These are phyloP conservation scores for Leptinotarsa juncta DNA, from an alignment of 2,888 invertebrate species.

Conservation along the genomic window DNA sequence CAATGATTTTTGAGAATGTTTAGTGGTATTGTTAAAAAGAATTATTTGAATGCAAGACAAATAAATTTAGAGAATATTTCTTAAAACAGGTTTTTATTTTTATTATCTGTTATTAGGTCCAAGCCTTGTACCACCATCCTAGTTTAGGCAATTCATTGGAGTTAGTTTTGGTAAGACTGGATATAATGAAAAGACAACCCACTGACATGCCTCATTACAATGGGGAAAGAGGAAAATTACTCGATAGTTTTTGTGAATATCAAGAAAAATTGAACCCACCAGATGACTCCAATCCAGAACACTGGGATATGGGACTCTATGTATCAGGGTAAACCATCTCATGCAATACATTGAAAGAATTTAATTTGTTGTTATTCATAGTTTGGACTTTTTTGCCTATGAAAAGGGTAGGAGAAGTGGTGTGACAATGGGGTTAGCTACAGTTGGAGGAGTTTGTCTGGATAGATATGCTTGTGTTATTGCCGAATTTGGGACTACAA, in stretches of 20 bases:
- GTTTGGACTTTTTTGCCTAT: slow-evolving; percentile 79
- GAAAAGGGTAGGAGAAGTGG: slow-evolving; percentile 78
- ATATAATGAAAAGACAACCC: slow-evolving; percentile 77
- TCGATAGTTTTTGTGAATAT: slow-evolving; percentile 83
- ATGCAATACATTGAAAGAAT: background rate
- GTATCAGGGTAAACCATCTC: slow-evolving; percentile 73
- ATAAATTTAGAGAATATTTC: no score
- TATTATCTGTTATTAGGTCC: slow-evolving; percentile 68
- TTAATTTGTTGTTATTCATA: slow-evolving; percentile 55
- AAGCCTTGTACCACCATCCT: slow-evolving; percentile 83
- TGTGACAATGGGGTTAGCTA: slow-evolving; percentile 85
- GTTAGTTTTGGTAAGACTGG: slow-evolving; percentile 76
- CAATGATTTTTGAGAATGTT: no score
- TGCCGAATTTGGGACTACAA: slow-evolving; percentile 80
- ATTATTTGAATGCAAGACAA: no score
- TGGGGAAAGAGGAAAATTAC: slow-evolving; percentile 74
- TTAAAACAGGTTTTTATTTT: no score
- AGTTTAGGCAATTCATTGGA: slow-evolving; percentile 76
- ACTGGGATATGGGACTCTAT: slow-evolving; percentile 85
- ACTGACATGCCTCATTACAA: slow-evolving; percentile 72
- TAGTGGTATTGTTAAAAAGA: no score
- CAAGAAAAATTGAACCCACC: slow-evolving; percentile 74
- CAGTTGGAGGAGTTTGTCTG: slow-evolving; percentile 81
- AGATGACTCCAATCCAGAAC: slow-evolving; percentile 76
- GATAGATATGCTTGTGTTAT: slow-evolving; percentile 81